Conservation (phyloP, 2,888 invertebrate genomes). For the Pseudanteris insignis region DNA sequence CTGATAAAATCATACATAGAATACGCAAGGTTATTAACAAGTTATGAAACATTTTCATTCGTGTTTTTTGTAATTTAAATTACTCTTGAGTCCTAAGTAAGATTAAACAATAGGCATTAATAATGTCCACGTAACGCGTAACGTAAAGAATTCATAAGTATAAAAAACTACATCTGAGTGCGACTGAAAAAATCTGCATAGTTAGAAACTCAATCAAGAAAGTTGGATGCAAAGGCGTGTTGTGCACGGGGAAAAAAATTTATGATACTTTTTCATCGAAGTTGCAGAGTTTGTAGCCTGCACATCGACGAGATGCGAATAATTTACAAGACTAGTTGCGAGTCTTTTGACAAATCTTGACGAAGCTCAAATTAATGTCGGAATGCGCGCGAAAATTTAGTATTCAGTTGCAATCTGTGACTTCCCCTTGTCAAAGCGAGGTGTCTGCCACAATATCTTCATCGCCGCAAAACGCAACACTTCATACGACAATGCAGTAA, state of each 20-base stretch:
- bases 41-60: too few relatives aligned
- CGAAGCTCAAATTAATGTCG: slow-evolving; percentile 35
- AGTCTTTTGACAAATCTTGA: slow-evolving; percentile 30
- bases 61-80: too few relatives aligned
- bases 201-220: too few relatives aligned
- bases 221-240: slow-evolving; percentile 2
- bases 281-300: slow-evolving; percentile 31
- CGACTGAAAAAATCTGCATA: too few relatives aligned
- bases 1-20: too few relatives aligned
- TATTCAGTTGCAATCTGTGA: slow-evolving; percentile 35
- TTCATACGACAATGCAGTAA: slow-evolving; percentile 26
- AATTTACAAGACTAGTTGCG: too few relatives aligned
- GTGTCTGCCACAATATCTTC: slow-evolving; percentile 19
- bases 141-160: too few relatives aligned
- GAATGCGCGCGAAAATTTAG: slow-evolving; percentile 34
- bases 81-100: too few relatives aligned
- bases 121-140: too few relatives aligned
- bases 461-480: slow-evolving; percentile 24
- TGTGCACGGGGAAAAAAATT: slow-evolving; percentile 29
- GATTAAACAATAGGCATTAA: too few relatives aligned
- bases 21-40: too few relatives aligned
- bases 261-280: slow-evolving; percentile 38
- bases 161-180: too few relatives aligned
- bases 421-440: slow-evolving; percentile 10
- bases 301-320: slow-evolving; percentile 34